Percentiles rank a stretch among this genome's conserved stretches.
Evolutionary conservation across 2,888 invertebrate genomes (phyloP).

Genomic region (Marronus borbonicus): DNA sequence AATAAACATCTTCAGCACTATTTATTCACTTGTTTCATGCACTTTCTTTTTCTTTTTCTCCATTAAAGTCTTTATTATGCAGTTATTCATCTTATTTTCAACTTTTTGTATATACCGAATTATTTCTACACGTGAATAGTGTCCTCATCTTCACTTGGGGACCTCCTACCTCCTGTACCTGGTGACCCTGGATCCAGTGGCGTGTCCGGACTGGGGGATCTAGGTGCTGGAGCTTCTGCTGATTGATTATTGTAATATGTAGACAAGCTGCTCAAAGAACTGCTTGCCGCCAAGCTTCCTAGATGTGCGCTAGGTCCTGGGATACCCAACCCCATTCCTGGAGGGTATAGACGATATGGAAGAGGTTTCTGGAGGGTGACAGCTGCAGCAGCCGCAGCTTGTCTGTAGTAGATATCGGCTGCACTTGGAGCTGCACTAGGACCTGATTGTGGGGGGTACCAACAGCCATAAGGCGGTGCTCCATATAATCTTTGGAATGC

Average conservation of each 20-base stretch:
- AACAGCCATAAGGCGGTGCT: slow-evolving; percentile 80
- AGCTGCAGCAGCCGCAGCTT: slow-evolving; percentile 82
- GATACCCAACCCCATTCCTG: slow-evolving; percentile 75
- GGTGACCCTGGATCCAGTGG: slow-evolving; percentile 78
- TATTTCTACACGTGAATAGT: slow-evolving; percentile 75
- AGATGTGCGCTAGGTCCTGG: slow-evolving; percentile 81
- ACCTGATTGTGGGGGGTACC: slow-evolving; percentile 75
- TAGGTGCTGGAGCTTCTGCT: slow-evolving; percentile 72
- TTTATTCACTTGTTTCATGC: slow-evolving; percentile 40
- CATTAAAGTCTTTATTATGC: slow-evolving; percentile 13
- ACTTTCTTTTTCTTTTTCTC: slow-evolving; percentile 5
- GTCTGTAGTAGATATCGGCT: slow-evolving; percentile 87
- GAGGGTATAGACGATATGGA: slow-evolving; percentile 78
- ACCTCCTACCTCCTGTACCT: slow-evolving; percentile 69
- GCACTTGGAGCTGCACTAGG: slow-evolving; percentile 77
- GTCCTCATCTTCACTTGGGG: slow-evolving; percentile 76
- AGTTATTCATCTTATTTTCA: slow-evolving; percentile 9
- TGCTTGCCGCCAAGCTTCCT: slow-evolving; percentile 80
- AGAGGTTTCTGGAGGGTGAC: slow-evolving; percentile 89
- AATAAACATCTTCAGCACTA: slow-evolving; percentile 47
- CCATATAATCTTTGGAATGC: slow-evolving; percentile 97
- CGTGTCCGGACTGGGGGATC: slow-evolving; percentile 71
- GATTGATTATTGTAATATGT: slow-evolving; percentile 74
- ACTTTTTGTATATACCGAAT: slow-evolving; percentile 4
- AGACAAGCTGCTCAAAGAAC: slow-evolving; percentile 74